Evolutionary conservation across 2,113 vertebrate species (phyloP).

Genomic region (Ailurus styani): DNA sequence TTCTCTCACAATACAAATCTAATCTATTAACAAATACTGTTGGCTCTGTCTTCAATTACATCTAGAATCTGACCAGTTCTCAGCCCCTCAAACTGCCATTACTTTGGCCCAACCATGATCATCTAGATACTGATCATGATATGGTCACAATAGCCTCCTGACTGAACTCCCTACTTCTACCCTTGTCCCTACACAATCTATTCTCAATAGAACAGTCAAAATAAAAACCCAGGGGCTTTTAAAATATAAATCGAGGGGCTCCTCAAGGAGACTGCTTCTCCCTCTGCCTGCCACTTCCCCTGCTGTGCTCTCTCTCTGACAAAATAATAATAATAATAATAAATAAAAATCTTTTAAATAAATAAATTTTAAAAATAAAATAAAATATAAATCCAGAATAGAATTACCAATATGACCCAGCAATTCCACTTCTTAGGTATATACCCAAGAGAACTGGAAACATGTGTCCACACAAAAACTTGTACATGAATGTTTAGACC

Average conservation of each 20-base stretch:
- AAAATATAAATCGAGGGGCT: conserved; percentile 21
- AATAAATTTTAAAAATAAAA: not conserved
- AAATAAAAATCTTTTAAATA: not conserved
- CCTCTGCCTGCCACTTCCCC: not conserved
- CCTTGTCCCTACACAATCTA: not conserved
- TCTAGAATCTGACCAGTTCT: not conserved
- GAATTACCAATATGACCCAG: conserved; percentile 1
- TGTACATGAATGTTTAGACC: not conserved
- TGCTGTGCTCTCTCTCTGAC: not conserved
- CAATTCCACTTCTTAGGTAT: not conserved
- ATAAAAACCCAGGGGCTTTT: not conserved
- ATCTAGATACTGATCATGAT: not conserved
- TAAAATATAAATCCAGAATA: conserved; percentile 21
- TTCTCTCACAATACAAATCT: not conserved
- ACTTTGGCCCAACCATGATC: not conserved
- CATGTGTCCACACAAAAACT: not conserved
- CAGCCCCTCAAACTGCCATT: not conserved
- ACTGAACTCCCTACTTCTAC: not conserved
- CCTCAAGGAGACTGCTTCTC: not conserved
- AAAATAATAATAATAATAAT: no score
- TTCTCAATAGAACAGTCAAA: not conserved
- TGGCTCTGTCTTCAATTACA: not conserved
- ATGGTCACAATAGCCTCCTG: not conserved
- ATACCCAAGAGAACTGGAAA: not conserved
- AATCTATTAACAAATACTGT: not conserved